A percentile compares a stretch with the other conserved stretches of the same genome.
Conservation (phyloP, 2,888 invertebrate genomes). For the Poecilobothrus nobilitatus region DNA sequence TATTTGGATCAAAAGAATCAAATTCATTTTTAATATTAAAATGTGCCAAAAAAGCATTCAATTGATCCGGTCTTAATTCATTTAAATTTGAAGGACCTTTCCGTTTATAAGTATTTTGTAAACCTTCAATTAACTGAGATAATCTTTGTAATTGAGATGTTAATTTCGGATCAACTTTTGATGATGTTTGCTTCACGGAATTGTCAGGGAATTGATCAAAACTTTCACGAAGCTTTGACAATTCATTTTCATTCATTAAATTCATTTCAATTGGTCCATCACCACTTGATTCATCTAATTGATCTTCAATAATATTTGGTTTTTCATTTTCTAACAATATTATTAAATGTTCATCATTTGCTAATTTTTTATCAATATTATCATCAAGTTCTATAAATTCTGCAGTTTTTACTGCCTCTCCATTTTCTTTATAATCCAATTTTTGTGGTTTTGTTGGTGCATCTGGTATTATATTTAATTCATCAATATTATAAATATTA, state of each 20-base stretch:
- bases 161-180: constrained; percentile 34
- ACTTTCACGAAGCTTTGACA: constrained; percentile 9
- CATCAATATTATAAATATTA: constrained; percentile 23
- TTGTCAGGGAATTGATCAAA: constrained; percentile 14
- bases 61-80: constrained; percentile 39
- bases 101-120: constrained; percentile 36
- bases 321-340: constrained; percentile 11
- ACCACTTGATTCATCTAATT: constrained; percentile 34
- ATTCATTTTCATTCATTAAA: background rate
- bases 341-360: background rate
- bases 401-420: constrained; percentile 14
- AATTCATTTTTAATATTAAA: constrained; percentile 40
- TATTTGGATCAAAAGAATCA: constrained; percentile 29
- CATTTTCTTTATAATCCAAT: constrained; percentile 16
- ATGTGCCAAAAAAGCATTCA: constrained; percentile 42
- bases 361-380: constrained; percentile 5
- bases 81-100: constrained; percentile 28
- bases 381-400: constrained; percentile 23
- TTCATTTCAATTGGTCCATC: constrained; percentile 29
- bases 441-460: background rate
- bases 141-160: constrained; percentile 40
- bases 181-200: constrained; percentile 13
- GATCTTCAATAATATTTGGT: constrained; percentile 18
- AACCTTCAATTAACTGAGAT: constrained; percentile 40
- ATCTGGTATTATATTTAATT: constrained; percentile 8